Conservation (phyloP, 2,888 invertebrate species). For the Oscheius sp. region DNA sequence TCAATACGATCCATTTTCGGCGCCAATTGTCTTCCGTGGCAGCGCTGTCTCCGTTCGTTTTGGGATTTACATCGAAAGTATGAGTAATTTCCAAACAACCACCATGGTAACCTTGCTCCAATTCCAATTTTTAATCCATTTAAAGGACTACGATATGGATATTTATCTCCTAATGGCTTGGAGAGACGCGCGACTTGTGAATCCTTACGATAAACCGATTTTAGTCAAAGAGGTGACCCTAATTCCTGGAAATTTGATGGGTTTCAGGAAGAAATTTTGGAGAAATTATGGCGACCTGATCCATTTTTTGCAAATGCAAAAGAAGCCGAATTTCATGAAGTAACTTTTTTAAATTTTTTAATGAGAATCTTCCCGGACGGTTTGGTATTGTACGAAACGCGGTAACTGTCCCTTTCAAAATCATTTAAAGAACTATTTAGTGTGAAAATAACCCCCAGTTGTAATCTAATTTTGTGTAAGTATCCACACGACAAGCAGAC, state of each 20-base stretch:
- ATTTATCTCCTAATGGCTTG: slow-evolving; percentile 71
- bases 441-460: slow-evolving; percentile 71
- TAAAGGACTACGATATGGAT: slow-evolving; percentile 73
- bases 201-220: slow-evolving; percentile 71
- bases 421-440: slow-evolving; percentile 46
- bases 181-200: slow-evolving; percentile 70
- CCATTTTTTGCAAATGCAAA: slow-evolving; percentile 73
- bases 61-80: slow-evolving; percentile 73
- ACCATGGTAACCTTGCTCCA: slow-evolving; percentile 63
- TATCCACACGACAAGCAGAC: slow-evolving; percentile 73
- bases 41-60: slow-evolving; percentile 70
- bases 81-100: slow-evolving; percentile 72
- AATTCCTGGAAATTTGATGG: neutral
- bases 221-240: slow-evolving; percentile 64
- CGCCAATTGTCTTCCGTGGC: slow-evolving; percentile 69
- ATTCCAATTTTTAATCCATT: neutral
- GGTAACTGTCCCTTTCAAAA: slow-evolving; percentile 46
- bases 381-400: slow-evolving; percentile 71
- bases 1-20: slow-evolving; percentile 71
- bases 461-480: slow-evolving; percentile 72
- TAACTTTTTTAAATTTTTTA: slow-evolving; percentile 72
- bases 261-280: slow-evolving; percentile 61
- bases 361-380: slow-evolving; percentile 72
- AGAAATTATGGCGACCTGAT: slow-evolving; percentile 71
- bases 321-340: slow-evolving; percentile 73